These are phyloP conservation scores for Drosophila tripunctata DNA, from an alignment of 2,888 invertebrate genomes.

Conservation along the genomic window DNA sequence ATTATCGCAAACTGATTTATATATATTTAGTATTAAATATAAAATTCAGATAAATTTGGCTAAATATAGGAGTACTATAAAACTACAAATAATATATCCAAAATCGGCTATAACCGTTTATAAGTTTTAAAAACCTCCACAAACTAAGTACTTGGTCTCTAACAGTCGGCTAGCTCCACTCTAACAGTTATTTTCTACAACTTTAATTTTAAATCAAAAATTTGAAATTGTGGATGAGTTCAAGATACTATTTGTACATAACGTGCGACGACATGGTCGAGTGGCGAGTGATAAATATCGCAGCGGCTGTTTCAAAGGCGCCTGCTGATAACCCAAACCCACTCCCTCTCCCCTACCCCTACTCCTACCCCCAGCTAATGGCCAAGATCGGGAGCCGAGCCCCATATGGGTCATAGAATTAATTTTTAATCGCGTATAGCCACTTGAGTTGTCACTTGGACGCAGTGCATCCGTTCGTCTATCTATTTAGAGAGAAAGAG, in stretches of 20 bases:
- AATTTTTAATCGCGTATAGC: conserved; percentile 78
- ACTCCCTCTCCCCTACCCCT: background rate
- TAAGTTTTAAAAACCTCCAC: too few species aligned
- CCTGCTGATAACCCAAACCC: conserved; percentile 58
- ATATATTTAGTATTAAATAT: too few species aligned
- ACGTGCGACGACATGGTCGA: conserved; percentile 44
- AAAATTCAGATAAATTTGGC: too few species aligned
- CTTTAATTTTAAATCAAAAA: background rate
- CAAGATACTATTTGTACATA: conserved; percentile 18
- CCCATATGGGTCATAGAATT: conserved; percentile 65
- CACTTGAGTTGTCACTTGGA: conserved; percentile 74
- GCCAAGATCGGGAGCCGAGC: conserved; percentile 12
- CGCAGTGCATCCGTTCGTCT: conserved; percentile 43
- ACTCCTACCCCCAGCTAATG: background rate
- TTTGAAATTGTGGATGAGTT: too few species aligned
- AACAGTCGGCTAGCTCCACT: too few species aligned
- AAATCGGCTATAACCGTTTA: too few species aligned
- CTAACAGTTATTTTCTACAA: too few species aligned
- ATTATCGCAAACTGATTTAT: too few species aligned
- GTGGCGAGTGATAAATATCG: conserved; percentile 56
- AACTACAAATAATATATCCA: too few species aligned
- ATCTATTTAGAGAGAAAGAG: conserved; percentile 9
- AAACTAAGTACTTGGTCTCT: too few species aligned
- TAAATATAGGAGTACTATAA: too few species aligned
- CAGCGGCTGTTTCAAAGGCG: conserved; percentile 75